Base-by-base conservation (phyloP, 2,797 vertebrate species). In the Anomalospiza imberbis region DNA sequence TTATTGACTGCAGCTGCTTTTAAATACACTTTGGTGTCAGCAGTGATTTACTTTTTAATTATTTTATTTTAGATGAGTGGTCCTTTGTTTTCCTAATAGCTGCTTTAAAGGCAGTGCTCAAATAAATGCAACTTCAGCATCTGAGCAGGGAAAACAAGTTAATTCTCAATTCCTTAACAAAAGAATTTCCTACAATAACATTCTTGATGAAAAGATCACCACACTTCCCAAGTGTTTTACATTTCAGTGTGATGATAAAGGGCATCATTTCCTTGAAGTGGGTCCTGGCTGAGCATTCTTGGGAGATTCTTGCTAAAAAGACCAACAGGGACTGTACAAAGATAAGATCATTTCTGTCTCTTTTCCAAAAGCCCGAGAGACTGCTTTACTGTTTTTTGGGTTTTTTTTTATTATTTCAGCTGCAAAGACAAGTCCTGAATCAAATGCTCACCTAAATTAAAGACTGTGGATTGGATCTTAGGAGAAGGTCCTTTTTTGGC, bases 41-140 rank as follows among this genome's bases (percentile, higher is more conserved):
- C 78, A 83, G 38, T 93, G 90, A 96, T 96, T 96, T 96, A 96
- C 55, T 86, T 93, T 91, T 94, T 92, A 95, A 96, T 96, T 95
- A 53, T 85, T 95, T 92, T 94, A 90, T 89, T 96, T 92, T 53
- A 93, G 66, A 58, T 78, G 82, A 96, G 82, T 19, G 22, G 66
- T 55, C 88, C 88, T 91, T 92, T 85, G 74, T 94, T 97, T 93
- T 85, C 62, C 45, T 87, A 95, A 95, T 28, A 85, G 74, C 42
- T 91, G 48, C 55, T 93, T 95, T 96, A 95, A 95, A 86, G 50
- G 73, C 65, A 86, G 32, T 14, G 13, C 44, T 85, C 80, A 93
- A 85, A 78, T 65, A 93, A 93, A 91, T 73, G 63, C 89, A 92
- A 79, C 63, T n/a, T 93, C 91, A 91, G 73, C 78, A 89, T 77